phyloP scores from a whole-genome alignment of 35 echinoderm and acorn worm genomes.

The Anneissia japonica region DNA sequence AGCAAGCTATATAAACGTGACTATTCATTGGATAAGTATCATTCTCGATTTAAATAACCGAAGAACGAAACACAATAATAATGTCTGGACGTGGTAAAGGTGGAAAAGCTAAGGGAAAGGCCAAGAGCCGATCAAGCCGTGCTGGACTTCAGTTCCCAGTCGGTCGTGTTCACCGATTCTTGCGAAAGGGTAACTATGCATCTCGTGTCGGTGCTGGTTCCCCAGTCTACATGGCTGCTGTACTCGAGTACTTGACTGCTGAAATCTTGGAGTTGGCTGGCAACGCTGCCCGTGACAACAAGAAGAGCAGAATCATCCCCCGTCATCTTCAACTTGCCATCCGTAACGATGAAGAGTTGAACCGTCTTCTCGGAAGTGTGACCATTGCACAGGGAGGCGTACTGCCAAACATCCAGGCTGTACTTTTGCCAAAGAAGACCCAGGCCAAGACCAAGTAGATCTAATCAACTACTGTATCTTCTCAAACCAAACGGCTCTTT shows the following conservation, averaged over 20 bases:
- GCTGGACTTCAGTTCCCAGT: conserved; percentile 64
- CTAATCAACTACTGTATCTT: too few species aligned
- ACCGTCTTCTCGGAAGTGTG: conserved; percentile 44
- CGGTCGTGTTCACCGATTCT: conserved; percentile 50
- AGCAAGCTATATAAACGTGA: too few species aligned
- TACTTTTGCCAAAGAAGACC: conserved; percentile 61
- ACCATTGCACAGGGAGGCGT: conserved; percentile 57
- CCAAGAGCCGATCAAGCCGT: conserved; percentile 52
- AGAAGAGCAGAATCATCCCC: conserved; percentile 58
- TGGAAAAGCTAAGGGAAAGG: conserved; percentile 39
- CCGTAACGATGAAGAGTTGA: conserved; percentile 66
- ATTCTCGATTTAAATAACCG: too few species aligned
- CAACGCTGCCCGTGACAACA: conserved; percentile 69
- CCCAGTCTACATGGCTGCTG: conserved; percentile 65
- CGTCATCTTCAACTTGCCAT: conserved; percentile 63
- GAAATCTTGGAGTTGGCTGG: conserved; percentile 72
- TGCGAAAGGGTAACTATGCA: conserved; percentile 67
- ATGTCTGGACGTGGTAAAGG: conserved; percentile 77
- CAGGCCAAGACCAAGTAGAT: too few species aligned
- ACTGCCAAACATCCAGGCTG: conserved; percentile 56
- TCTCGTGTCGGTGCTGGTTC: conserved; percentile 51
- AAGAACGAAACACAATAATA: too few species aligned
- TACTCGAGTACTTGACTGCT: conserved; percentile 57
- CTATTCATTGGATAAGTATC: too few species aligned
- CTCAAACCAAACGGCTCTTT: too few species aligned